Evolutionary conservation across 2,113 vertebrate species (phyloP).

Genomic region (Otolemur garnettii): DNA sequence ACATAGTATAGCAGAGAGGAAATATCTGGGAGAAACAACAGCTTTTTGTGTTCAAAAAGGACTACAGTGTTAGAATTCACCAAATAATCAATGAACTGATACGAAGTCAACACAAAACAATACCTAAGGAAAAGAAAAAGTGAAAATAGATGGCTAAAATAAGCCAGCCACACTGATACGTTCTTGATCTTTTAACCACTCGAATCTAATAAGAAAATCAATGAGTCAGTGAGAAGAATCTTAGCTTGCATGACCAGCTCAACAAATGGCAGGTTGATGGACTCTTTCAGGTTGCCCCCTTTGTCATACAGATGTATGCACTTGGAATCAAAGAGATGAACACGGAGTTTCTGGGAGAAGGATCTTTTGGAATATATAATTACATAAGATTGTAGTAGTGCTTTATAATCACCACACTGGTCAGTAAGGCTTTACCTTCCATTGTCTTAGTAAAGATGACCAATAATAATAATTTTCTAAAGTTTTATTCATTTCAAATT

Average conservation of each 20-base stretch:
- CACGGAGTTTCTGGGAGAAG: neutral
- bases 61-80: conserved; percentile 19
- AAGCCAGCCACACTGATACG: neutral
- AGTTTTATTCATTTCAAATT: neutral
- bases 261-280: neutral
- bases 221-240: neutral
- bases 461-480: neutral
- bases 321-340: neutral
- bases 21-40: conserved; percentile 37
- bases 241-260: neutral
- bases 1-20: conserved; percentile 58
- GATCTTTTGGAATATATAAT: neutral
- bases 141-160: conserved; percentile 19
- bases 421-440: neutral
- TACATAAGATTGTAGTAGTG: neutral
- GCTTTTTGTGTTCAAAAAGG: conserved; percentile 9
- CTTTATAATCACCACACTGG: neutral
- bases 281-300: neutral
- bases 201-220: neutral
- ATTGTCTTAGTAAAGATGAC: neutral
- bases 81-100: conserved; percentile 33
- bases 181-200: conserved; percentile 32
- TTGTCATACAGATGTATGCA: neutral
- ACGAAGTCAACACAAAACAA: conserved; percentile 21
- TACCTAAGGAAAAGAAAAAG: conserved; percentile 2